Percentiles rank a stretch among this genome's conserved stretches.
These are phyloP conservation scores for Xestia ashworthii DNA, from an alignment of 2,888 invertebrate genomes.

Conservation along the genomic window DNA sequence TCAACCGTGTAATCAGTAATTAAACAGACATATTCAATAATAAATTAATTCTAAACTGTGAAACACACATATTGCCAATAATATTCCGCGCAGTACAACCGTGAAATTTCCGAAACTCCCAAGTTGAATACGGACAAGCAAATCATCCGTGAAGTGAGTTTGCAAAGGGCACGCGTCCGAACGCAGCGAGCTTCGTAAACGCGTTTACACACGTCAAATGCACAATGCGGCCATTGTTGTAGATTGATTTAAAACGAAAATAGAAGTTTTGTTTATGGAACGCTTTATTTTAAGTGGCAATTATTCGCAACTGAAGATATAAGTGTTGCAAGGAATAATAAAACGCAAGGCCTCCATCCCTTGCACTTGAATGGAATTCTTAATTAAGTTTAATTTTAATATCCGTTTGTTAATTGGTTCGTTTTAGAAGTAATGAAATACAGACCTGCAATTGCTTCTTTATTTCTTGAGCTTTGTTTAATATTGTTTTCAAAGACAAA, in stretches of 20 bases:
- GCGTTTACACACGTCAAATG: constrained; percentile 70
- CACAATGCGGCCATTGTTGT: constrained; percentile 62
- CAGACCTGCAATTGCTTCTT: constrained; percentile 45
- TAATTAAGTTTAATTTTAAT: constrained; percentile 64
- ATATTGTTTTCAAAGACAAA: constrained; percentile 26
- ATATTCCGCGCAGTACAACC: constrained; percentile 57
- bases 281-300: constrained; percentile 57
- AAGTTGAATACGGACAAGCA: constrained; percentile 68
- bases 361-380: constrained; percentile 52
- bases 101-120: constrained; percentile 63
- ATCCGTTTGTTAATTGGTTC: constrained; percentile 54
- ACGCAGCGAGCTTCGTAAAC: constrained; percentile 67
- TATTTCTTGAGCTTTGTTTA: constrained; percentile 38
- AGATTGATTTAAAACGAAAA: constrained; percentile 61
- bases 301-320: constrained; percentile 60
- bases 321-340: constrained; percentile 54
- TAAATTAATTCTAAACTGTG: constrained; percentile 43
- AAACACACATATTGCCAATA: constrained; percentile 47
- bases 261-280: constrained; percentile 44
- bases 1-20: constrained; percentile 34
- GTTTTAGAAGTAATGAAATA: constrained; percentile 52
- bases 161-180: constrained; percentile 69
- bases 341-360: constrained; percentile 46
- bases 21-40: constrained; percentile 24
- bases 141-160: constrained; percentile 76